phyloP scores from a whole-genome alignment of 2,113 vertebrate genomes.

The Calyptommatus sinebrachiatus region DNA sequence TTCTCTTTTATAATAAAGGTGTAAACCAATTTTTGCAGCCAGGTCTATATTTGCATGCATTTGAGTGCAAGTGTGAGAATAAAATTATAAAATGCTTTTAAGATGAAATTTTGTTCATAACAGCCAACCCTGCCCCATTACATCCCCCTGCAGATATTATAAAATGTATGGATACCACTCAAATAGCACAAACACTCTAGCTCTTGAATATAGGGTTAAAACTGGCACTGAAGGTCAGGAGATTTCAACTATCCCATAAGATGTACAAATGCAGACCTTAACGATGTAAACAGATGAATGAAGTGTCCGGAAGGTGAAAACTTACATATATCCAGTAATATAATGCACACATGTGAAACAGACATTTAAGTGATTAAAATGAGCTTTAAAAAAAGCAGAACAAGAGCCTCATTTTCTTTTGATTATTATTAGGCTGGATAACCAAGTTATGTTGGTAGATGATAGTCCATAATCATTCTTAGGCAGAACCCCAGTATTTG shows the following conservation, averaged over 20 bases:
- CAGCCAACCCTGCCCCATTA: constrained; percentile 7
- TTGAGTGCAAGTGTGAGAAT: constrained; percentile 50
- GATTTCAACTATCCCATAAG: background rate
- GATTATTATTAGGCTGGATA: background rate
- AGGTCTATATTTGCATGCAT: constrained; percentile 58
- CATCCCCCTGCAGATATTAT: background rate
- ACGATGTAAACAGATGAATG: background rate
- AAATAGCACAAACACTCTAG: background rate
- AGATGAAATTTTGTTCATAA: background rate
- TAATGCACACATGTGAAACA: constrained; percentile 22
- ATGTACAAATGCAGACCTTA: background rate
- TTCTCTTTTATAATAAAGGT: constrained; percentile 63
- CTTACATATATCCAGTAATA: background rate
- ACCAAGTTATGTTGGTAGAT: background rate
- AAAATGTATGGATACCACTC: accelerated
- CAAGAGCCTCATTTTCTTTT: background rate
- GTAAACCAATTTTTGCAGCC: constrained; percentile 69
- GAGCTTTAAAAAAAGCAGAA: background rate
- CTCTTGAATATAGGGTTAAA: background rate
- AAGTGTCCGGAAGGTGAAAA: constrained; percentile 2
- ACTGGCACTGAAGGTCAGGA: accelerated
- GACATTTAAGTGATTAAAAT: background rate
- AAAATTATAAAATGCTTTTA: background rate
- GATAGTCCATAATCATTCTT: background rate
- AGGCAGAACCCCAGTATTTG: accelerated